phyloP scores from a whole-genome alignment of 2,113 vertebrate species.

The Nothobranchius furzeri region DNA sequence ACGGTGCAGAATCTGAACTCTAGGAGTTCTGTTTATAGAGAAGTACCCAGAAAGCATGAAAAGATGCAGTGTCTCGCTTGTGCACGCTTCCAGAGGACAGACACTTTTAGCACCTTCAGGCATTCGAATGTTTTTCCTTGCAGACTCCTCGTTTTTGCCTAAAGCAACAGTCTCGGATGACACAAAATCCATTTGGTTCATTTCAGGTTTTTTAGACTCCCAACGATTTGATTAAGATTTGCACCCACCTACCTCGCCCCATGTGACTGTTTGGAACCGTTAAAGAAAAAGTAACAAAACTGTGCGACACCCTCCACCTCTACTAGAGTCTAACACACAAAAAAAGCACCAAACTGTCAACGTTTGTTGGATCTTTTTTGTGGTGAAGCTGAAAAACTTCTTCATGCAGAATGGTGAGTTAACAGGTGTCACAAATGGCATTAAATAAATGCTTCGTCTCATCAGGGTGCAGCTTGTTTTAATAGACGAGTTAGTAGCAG shows the following conservation, averaged over 20 bases:
- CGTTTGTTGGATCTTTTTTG: no score
- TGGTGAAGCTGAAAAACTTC: not conserved
- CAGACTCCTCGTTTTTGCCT: not conserved
- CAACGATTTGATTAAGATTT: no score
- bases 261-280: no score
- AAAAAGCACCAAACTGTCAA: not conserved
- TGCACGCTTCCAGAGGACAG: not conserved
- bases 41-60: not conserved
- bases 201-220: not conserved
- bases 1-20: slow-evolving; percentile 20
- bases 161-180: not conserved
- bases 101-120: not conserved
- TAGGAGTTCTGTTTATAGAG: slow-evolving; percentile 4
- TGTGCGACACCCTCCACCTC: no score
- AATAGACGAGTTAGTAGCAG: no score
- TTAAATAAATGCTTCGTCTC: not conserved
- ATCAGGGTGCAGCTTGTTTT: not conserved
- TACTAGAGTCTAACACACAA: not conserved
- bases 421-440: not conserved
- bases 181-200: not conserved
- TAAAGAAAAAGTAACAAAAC: no score
- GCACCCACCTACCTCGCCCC: no score
- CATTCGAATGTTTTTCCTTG: not conserved
- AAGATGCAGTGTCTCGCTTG: not conserved
- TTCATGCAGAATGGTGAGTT: not conserved